A percentile compares a stretch with the other conserved stretches of the same genome.
phyloP scores from a whole-genome alignment of 1,140 invertebrate species.

The Lepidurus arcticus region DNA sequence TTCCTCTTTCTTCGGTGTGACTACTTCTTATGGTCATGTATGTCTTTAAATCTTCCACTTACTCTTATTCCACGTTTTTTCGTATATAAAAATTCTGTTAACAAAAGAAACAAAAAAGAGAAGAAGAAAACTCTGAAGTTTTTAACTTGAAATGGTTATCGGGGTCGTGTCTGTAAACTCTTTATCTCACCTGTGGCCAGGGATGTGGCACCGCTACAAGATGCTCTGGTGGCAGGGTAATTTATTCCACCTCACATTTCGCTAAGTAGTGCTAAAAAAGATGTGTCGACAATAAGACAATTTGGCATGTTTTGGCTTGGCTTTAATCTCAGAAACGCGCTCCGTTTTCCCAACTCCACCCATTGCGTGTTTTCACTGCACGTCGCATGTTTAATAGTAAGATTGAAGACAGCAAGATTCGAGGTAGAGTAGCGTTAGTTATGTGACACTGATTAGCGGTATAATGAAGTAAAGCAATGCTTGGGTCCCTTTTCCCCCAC shows the following conservation, averaged over 20 bases:
- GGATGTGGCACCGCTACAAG: conserved; percentile 38
- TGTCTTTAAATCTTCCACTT: conserved; percentile 14
- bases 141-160: conserved; percentile 18
- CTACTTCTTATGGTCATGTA: conserved; percentile 19
- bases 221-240: conserved; percentile 37
- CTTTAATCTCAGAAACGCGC: neutral
- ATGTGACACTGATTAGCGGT: neutral
- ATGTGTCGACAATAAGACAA: neutral
- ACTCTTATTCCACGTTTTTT: neutral
- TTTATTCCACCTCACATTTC: conserved; percentile 30
- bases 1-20: neutral
- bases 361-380: neutral
- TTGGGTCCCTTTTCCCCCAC: neutral
- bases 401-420: neutral
- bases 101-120: neutral
- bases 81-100: neutral
- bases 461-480: neutral
- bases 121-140: conserved; percentile 10
- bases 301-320: conserved; percentile 17
- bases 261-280: neutral
- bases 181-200: conserved; percentile 30
- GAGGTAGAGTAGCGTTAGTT: neutral
- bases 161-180: neutral
- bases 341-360: neutral
- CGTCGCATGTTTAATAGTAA: neutral